Evolutionary conservation across 2,113 vertebrate genomes (phyloP), one percentile per base, ranked within the genome.

Genomic region (Climacteris rufus): DNA sequence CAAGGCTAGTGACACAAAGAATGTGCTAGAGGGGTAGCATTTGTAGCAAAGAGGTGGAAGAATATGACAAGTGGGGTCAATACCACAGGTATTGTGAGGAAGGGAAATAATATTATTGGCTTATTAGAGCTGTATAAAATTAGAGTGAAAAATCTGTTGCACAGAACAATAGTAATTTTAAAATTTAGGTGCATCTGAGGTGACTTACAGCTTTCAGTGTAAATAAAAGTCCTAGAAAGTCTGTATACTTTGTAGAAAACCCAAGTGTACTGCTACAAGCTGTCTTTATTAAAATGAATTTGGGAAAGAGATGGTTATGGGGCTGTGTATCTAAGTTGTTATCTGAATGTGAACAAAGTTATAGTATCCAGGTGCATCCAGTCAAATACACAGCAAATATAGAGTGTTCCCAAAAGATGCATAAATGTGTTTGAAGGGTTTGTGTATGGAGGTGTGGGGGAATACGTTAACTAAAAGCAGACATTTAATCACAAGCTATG

Each of bases 401-500:
- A 75, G 10, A 53, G 17, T 42, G 53, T 61, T 93, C 7, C 22
- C 24, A 35, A 37, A 82, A 61, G 33, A 27, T 21, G 72, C 5
- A 25, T 2, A 76, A 39, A 44, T 53, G 2, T 53, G 13, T 70
- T 84, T 57, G 50, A 12, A 66, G 22, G 7, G 10, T 53, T 49
- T 3, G 0, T 42, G 17, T 18, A 14, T 15, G 16, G 17, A 21
- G 2, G 0, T 22, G 19, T 9, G 1, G 3, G 12, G 15, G 4
- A 71, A 24, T 27, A 64, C 3, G 17, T 45, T 47, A 71, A 40
- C 9, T 70, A 22, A 81, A 89, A 89, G n/a, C 33, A 77, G 53
- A 40, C 9, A 28, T 27, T 59, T 76, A 45, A 68, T 11, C 11
- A 68, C 30, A 54, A 49, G 11, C 30, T 71, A 5, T 27, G 12